A percentile compares a stretch with the other conserved stretches of the same genome.
Evolutionary conservation across 2,888 invertebrate genomes (phyloP).

Genomic region (Athalia cordata): DNA sequence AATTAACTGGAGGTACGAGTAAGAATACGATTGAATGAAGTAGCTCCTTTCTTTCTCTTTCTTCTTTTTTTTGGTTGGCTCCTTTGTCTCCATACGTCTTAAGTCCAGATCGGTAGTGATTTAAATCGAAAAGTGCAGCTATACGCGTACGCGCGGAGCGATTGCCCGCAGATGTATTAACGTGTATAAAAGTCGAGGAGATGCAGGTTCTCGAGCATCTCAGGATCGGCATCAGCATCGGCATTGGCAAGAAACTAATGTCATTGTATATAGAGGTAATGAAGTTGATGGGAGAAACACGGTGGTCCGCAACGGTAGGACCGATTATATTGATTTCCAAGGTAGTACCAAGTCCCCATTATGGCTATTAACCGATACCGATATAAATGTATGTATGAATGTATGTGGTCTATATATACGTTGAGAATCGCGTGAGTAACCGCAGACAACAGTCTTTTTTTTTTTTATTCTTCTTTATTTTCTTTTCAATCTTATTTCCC

Average conservation of each 20-base stretch:
- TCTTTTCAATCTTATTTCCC: neutral
- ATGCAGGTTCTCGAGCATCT: neutral
- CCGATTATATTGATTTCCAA: conserved; percentile 56
- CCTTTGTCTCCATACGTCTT: neutral
- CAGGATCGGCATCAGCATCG: neutral
- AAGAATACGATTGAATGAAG: neutral
- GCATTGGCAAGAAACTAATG: conserved; percentile 22
- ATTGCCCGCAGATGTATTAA: too few relatives aligned
- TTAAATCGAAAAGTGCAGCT: too few relatives aligned
- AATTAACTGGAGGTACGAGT: conserved; percentile 19
- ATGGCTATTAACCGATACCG: conserved; percentile 56
- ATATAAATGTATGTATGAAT: conserved; percentile 68
- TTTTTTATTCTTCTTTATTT: too few relatives aligned
- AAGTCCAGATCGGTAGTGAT: too few relatives aligned
- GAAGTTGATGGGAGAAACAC: conserved; percentile 59
- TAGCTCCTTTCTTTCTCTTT: neutral
- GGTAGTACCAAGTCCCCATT: conserved; percentile 54
- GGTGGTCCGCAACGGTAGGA: conserved; percentile 57
- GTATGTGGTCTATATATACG: conserved; percentile 51
- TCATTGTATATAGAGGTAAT: conserved; percentile 51
- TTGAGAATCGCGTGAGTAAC: too few relatives aligned
- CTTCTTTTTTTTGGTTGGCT: neutral
- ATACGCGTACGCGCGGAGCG: too few relatives aligned
- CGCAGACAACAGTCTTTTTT: too few relatives aligned
- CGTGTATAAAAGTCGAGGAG: too few relatives aligned